Conservation (phyloP, 2,888 invertebrate species). For the Hipparchia sbordonii region DNA sequence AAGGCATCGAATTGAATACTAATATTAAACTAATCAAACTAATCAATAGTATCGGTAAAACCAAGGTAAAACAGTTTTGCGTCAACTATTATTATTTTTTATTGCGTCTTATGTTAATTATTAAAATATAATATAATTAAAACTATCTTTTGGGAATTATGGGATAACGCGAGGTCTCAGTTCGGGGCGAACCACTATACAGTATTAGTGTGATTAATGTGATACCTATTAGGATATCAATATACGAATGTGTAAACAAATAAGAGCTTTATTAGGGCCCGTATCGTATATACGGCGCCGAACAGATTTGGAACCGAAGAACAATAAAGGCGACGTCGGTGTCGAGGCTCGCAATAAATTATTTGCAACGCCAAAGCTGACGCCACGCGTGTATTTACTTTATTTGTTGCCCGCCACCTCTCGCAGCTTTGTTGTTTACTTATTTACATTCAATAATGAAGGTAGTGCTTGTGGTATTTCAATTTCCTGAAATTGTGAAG, state of each 20-base stretch:
- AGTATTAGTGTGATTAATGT: too few relatives aligned
- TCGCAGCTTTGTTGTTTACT: conserved; percentile 2
- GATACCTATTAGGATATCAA: not conserved
- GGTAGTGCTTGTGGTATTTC: not conserved
- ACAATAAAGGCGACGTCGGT: conserved; percentile 32
- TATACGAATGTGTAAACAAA: not conserved
- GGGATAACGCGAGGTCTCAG: too few relatives aligned
- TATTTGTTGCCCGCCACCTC: conserved; percentile 30
- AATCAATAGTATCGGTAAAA: too few relatives aligned
- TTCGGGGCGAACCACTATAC: too few relatives aligned
- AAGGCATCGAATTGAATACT: too few relatives aligned
- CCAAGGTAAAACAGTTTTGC: too few relatives aligned
- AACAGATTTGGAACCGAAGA: conserved; percentile 28
- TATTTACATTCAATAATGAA: not conserved
- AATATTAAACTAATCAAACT: too few relatives aligned
- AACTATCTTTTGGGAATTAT: too few relatives aligned
- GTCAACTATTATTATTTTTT: too few relatives aligned
- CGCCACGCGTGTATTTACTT: conserved; percentile 41
- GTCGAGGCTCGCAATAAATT: conserved; percentile 54
- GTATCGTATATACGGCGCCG: conserved; percentile 18
- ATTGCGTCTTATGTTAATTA: too few relatives aligned
- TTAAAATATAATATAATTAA: too few relatives aligned
- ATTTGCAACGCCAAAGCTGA: conserved; percentile 52
- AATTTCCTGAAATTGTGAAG: not conserved
- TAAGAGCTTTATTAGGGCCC: conserved; percentile 19